phyloP scores from a whole-genome alignment of 2,888 invertebrate species.

The Dendrolimus pini region DNA sequence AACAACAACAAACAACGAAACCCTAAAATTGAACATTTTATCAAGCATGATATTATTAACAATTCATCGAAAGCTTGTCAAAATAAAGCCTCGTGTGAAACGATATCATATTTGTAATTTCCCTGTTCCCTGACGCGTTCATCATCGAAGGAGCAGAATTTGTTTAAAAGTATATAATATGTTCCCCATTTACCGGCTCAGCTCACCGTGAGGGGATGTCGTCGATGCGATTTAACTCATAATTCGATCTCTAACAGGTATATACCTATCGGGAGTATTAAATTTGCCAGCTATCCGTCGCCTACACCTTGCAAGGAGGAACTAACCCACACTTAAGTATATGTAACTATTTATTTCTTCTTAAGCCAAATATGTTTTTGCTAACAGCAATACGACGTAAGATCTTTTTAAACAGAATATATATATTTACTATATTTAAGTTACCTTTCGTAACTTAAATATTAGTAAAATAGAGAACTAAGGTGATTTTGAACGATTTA shows the following conservation, averaged over 20 bases:
- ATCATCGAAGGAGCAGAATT: constrained; percentile 40
- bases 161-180: constrained; percentile 33
- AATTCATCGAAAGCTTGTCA: constrained; percentile 20
- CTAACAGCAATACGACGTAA: too few relatives aligned
- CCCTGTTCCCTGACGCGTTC: constrained; percentile 30
- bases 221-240: constrained; percentile 36
- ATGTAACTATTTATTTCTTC: not conserved
- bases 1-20: too few relatives aligned
- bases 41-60: not conserved
- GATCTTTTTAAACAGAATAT: too few relatives aligned
- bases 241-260: constrained; percentile 33
- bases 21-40: too few relatives aligned
- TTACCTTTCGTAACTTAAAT: too few relatives aligned
- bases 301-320: not conserved
- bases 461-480: too few relatives aligned
- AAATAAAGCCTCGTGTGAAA: constrained; percentile 22
- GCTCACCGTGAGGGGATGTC: constrained; percentile 30
- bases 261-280: constrained; percentile 4
- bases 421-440: too few relatives aligned
- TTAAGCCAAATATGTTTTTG: too few relatives aligned
- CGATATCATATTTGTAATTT: constrained; percentile 35
- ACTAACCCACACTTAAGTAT: not conserved
- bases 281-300: not conserved
- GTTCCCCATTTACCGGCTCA: constrained; percentile 49
- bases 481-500: too few relatives aligned